A percentile compares a stretch with the other conserved stretches of the same genome.
phyloP scores from a whole-genome alignment of 2,113 vertebrate genomes.

The Notarius quadriscutis region DNA sequence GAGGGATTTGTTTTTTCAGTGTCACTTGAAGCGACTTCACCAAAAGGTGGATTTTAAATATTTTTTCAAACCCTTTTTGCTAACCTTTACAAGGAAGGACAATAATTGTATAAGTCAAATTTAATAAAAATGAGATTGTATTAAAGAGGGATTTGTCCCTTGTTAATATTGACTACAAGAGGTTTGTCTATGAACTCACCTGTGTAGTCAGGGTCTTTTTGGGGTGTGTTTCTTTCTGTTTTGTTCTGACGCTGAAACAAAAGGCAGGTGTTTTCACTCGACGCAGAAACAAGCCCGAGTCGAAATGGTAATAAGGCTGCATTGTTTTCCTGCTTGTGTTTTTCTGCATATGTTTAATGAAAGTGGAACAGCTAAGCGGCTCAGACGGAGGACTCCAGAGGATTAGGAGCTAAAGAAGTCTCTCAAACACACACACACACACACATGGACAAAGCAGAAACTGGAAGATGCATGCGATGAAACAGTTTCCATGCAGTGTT shows the following conservation, averaged over 20 bases:
- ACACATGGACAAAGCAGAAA: conserved; percentile 1
- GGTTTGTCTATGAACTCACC: conserved; percentile 6
- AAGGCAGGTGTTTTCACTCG: conserved; percentile 14
- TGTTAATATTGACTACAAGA: conserved; percentile 26
- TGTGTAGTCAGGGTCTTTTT: conserved; percentile 8
- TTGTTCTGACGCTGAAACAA: conserved; percentile 16
- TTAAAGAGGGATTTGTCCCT: conserved; percentile 19
- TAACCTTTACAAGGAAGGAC: no score
- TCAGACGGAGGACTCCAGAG: conserved; percentile 33
- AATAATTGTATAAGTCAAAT: background rate
- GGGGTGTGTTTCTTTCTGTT: background rate
- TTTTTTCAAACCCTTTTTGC: no score
- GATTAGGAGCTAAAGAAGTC: conserved; percentile 50
- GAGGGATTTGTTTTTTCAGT: no score
- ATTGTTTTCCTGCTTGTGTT: conserved; percentile 34
- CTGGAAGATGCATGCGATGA: background rate
- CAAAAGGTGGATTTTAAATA: no score
- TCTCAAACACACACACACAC: conserved; percentile 31
- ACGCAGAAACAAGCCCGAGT: conserved; percentile 19
- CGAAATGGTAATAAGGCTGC: conserved; percentile 29
- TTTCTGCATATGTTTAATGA: conserved; percentile 28
- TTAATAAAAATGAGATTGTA: conserved; percentile 31
- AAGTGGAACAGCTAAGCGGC: conserved; percentile 44
- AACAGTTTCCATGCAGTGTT: background rate
- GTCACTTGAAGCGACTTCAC: no score